Conservation (phyloP, 2,797 vertebrate genomes). For the Urocyon cinereoargenteus region DNA sequence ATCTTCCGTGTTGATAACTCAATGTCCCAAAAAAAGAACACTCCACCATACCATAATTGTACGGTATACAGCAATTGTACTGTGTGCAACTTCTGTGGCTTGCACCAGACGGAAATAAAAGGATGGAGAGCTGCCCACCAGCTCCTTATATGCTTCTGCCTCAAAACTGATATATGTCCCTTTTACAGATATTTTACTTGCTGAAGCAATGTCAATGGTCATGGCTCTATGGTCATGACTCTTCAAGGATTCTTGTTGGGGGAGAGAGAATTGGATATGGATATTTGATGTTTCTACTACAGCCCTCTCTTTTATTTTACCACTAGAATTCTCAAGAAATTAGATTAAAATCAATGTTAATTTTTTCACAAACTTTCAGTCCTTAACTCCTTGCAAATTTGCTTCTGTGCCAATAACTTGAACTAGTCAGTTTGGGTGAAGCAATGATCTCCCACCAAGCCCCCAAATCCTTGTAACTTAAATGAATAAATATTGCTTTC, state of each 20-base stretch:
- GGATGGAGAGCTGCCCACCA: not conserved
- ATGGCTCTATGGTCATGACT: not conserved
- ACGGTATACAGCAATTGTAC: not conserved
- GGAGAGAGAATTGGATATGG: not conserved
- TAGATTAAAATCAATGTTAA: not conserved
- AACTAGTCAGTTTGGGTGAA: not conserved
- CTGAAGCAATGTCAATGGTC: not conserved
- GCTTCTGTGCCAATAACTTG: not conserved
- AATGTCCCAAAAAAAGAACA: not conserved
- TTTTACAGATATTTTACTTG: not conserved
- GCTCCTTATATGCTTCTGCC: not conserved
- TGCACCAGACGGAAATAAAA: not conserved
- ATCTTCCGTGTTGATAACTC: not conserved
- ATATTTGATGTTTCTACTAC: not conserved
- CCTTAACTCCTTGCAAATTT: constrained; percentile 25
- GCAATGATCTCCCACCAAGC: not conserved
- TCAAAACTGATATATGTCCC: not conserved
- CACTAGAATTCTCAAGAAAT: not conserved
- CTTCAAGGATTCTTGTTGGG: not conserved
- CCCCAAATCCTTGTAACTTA: not conserved
- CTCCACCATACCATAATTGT: not conserved
- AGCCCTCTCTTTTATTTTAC: not conserved
- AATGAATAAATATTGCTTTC: not conserved
- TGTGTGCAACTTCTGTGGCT: not conserved
- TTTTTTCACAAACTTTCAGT: constrained; percentile 16